Percentiles rank a stretch among this genome's conserved stretches.
phyloP scores from a whole-genome alignment of 2,888 invertebrate genomes.

The Volucella inanis region DNA sequence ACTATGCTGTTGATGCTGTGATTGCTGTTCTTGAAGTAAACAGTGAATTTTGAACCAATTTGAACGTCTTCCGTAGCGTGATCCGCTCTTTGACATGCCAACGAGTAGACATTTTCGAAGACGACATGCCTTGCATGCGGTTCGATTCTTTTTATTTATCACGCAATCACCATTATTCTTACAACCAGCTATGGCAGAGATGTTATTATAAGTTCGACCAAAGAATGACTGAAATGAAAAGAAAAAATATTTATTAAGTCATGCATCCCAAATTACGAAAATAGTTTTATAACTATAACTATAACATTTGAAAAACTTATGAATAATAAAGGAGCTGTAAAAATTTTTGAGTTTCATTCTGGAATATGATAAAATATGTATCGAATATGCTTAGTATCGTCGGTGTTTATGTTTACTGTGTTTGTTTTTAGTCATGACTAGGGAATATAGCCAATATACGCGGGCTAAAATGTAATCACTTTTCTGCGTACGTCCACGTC shows the following conservation, averaged over 20 bases:
- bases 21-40: conserved; percentile 91
- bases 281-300: neutral
- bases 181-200: conserved; percentile 94
- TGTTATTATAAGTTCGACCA: conserved; percentile 95
- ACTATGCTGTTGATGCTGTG: conserved; percentile 81
- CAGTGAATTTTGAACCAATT: conserved; percentile 98
- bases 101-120: conserved; percentile 93
- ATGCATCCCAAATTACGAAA: neutral
- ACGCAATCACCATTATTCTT: conserved; percentile 96
- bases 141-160: conserved; percentile 96
- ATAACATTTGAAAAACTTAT: too few species aligned
- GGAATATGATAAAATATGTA: too few species aligned
- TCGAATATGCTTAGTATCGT: too few species aligned
- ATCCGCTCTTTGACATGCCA: conserved; percentile 96
- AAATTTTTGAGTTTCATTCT: too few species aligned
- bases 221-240: conserved; percentile 93
- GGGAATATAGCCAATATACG: too few species aligned
- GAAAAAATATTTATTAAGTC: conserved; percentile 77
- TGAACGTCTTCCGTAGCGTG: conserved; percentile 93
- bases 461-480: too few species aligned
- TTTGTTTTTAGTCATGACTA: too few species aligned
- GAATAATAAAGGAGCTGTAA: too few species aligned
- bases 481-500: too few species aligned
- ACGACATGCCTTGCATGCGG: conserved; percentile 95
- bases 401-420: too few species aligned